Evolutionary conservation across 2,888 invertebrate genomes (phyloP).

Genomic region (Dugesia japonica): DNA sequence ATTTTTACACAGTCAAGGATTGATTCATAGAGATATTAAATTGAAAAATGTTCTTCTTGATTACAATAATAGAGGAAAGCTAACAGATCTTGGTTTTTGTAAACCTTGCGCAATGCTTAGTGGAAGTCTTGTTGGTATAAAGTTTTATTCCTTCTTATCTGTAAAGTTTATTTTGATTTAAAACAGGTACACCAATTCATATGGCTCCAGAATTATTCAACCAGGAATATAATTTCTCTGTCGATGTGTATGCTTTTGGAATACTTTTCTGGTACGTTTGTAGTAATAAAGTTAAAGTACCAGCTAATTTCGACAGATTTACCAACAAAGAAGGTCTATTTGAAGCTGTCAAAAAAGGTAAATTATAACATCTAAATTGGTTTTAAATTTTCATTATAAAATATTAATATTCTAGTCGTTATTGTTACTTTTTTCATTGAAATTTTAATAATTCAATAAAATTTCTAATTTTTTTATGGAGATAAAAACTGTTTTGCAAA

Average conservation of each 20-base stretch:
- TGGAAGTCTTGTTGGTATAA: conserved; percentile 67
- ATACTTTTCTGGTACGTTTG: conserved; percentile 77
- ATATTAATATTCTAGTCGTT: too few relatives aligned
- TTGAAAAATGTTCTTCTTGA: conserved; percentile 73
- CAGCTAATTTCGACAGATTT: conserved; percentile 64
- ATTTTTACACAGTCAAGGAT: conserved; percentile 69
- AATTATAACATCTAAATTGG: conserved; percentile 29
- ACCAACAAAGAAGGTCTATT: conserved; percentile 70
- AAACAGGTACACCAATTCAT: conserved; percentile 58
- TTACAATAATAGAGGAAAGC: conserved; percentile 58
- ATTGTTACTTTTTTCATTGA: too few relatives aligned
- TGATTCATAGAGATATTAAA: conserved; percentile 74
- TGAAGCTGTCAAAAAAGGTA: conserved; percentile 67
- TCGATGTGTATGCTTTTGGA: conserved; percentile 76
- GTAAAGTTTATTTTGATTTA: too few relatives aligned
- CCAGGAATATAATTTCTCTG: conserved; percentile 64
- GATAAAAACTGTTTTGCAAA: too few relatives aligned
- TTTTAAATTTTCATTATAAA: too few relatives aligned
- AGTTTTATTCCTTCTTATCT: too few relatives aligned
- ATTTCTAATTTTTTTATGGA: too few relatives aligned
- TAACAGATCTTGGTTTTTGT: conserved; percentile 75
- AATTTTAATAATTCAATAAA: too few relatives aligned
- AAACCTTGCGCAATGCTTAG: conserved; percentile 76
- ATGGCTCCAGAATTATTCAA: conserved; percentile 74
- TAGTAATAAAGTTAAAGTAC: conserved; percentile 64